Base-by-base conservation (phyloP, 1,140 invertebrate genomes). In the Gryon sp. region DNA sequence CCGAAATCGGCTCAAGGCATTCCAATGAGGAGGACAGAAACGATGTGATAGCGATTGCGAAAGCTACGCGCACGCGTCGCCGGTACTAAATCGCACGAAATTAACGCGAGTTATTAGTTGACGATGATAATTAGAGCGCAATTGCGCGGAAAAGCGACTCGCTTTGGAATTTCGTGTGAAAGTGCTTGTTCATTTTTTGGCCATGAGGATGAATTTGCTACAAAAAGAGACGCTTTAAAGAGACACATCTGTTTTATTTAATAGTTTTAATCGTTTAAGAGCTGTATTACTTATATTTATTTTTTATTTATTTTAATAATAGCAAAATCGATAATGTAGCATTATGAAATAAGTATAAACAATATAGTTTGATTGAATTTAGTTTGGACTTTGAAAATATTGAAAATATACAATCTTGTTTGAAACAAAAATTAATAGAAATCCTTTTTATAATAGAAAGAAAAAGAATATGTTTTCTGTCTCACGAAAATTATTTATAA, bases 91-190 rank as follows among this genome's bases (percentile, higher is more conserved):
- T 88, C 82, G 86, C 78, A 76, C 60, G 86, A 87, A 88, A 86
- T 88, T 88, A 88, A 88, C 82, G 81, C 85, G 86, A 88, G 87
- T 88, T 88, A 88, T 88, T 87, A 88, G 86, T 88, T 88, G 81
- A 82, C 81, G 83, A 82, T 76, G 81, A 88, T 86, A 88, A 88
- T 88, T 88, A 88, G 84, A 73, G 78, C 66, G 84, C 84, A 88
- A 88, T 88, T 88, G 87, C 80, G 82, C 59, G 84, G 86, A 88
- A 88, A 88, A 86, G 79, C 83, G 80, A 86, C 70, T 75, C 72
- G 78, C 70, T 63, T 62, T 52, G 28, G 63, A 55, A 45, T 66
- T 60, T 11, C 30, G 7, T 18, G 11, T 32, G n/a, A 30, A 62
- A 45, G n/a, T 50, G 14, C 52, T 14, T 36, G 8, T 41, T 43